A percentile compares a stretch with the other conserved stretches of the same genome.
Evolutionary conservation across 2,888 invertebrate genomes (phyloP).

Genomic region (Gymnosoma rotundatum): DNA sequence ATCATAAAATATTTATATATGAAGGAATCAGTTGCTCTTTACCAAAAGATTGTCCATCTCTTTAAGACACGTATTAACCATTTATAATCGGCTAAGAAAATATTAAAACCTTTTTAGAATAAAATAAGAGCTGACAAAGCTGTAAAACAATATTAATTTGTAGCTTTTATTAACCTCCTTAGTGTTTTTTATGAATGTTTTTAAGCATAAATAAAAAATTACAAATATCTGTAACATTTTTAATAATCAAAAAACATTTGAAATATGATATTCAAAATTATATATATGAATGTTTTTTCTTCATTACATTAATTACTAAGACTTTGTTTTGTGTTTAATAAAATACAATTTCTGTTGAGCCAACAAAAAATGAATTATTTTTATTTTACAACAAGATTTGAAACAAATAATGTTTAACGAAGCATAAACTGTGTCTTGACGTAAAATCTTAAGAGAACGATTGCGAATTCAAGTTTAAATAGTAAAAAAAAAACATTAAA

Average conservation of each 20-base stretch:
- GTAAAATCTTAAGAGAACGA: slow-evolving; percentile 43
- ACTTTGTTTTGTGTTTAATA: slow-evolving; percentile 14
- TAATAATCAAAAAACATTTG: slow-evolving; percentile 25
- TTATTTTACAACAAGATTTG: slow-evolving; percentile 29
- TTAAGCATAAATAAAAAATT: slow-evolving; percentile 32
- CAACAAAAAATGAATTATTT: neutral
- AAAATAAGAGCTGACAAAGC: slow-evolving; percentile 40
- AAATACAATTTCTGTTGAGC: slow-evolving; percentile 5
- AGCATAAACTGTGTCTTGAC: slow-evolving; percentile 57
- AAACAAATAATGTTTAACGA: slow-evolving; percentile 27
- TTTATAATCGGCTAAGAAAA: no score
- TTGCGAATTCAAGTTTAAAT: neutral
- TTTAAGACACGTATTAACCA: neutral
- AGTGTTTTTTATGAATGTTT: neutral
- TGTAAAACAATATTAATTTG: slow-evolving; percentile 47
- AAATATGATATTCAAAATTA: slow-evolving; percentile 52
- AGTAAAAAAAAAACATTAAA: neutral
- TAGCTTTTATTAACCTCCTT: slow-evolving; percentile 45
- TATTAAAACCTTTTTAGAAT: slow-evolving; percentile 10
- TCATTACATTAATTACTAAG: slow-evolving; percentile 32
- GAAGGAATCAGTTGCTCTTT: no score
- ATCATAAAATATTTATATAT: no score
- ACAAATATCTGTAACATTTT: slow-evolving; percentile 36
- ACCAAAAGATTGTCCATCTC: neutral
- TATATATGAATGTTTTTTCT: neutral